phyloP scores from a whole-genome alignment of 2,113 vertebrate genomes.

The Hyperopisus bebe region DNA sequence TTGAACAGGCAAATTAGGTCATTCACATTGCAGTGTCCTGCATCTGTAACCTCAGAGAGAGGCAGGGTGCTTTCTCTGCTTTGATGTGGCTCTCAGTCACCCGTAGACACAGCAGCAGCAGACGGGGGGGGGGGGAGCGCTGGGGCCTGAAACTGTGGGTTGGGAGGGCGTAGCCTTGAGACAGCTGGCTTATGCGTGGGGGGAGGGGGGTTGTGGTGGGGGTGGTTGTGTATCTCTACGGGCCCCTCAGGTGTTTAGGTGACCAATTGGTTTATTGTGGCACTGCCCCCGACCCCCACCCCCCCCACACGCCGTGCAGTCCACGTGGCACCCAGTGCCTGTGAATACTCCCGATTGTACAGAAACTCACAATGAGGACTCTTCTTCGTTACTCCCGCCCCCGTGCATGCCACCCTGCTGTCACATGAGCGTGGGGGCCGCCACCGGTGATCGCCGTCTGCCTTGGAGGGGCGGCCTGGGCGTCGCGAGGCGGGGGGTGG shows the following conservation, averaged over 20 bases:
- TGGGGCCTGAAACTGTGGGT: neutral
- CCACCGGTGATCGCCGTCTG: neutral
- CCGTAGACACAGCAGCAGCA: neutral
- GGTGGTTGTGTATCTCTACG: neutral
- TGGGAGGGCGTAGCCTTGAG: neutral
- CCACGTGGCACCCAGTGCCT: neutral
- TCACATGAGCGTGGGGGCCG: slow-evolving; percentile 15
- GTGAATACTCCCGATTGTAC: slow-evolving; percentile 9
- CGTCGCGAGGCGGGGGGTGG: neutral
- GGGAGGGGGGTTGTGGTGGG: neutral
- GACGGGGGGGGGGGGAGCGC: neutral
- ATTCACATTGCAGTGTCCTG: neutral
- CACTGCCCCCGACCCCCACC: neutral
- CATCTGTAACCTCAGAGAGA: neutral
- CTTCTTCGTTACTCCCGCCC: neutral
- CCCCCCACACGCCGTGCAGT: neutral
- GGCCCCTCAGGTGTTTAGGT: neutral
- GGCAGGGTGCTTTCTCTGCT: neutral
- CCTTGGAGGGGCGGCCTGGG: neutral
- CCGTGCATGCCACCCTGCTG: neutral
- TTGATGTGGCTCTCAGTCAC: neutral
- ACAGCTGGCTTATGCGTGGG: neutral
- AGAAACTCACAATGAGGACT: slow-evolving; percentile 9
- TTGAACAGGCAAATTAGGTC: neutral
- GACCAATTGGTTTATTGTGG: neutral